Base-by-base conservation (phyloP, 2,888 invertebrate genomes). In the Drosophila emarginata region DNA sequence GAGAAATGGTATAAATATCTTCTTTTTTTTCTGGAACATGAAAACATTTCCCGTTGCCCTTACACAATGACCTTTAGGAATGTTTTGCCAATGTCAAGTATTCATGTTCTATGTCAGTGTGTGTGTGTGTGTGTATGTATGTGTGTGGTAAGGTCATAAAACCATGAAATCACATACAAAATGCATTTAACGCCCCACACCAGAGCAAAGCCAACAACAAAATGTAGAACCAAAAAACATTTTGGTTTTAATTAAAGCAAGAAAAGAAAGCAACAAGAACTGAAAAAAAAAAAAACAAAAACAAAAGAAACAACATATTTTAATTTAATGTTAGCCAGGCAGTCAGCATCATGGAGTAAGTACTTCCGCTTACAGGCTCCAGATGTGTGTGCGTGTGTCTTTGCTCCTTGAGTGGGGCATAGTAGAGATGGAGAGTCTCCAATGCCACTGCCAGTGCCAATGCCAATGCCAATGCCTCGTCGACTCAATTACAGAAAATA, bases 401-500 rank as follows among this genome's bases (percentile, higher is more conserved):
- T 65, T 63, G 74, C 74, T 67, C 63, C 60, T 28, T 18, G n/a
- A 21, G 36, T 18, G 51, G 64, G 15, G 14, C 32, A 28, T 32
- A 32, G 32, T 32, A 32, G 11, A 32, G 32, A 32, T 5, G 26
- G 26, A 32, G 32, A 32, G 32, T 32, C 26, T 23, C 4, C 64
- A 62, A n/a, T 39, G 56, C 4, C 64, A 62, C 4, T 39, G 56
- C 26, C 26, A 26, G 5, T 5, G 26, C 26, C 64, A 57, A 26
- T 51, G 61, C 74, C 76, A 81, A 74, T 80, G 76, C 77, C 81
- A 86, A 74, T 86, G 80, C 77, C 79, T 74, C 74, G 56, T 76
- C 80, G 80, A 86, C 85, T 85, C 79, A 87, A 87, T 86, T 88
- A 80, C 76, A 84, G 78, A 84, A 89, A 83, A 84, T 80, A 86